Percentiles rank a stretch among this genome's conserved stretches.
phyloP scores from a whole-genome alignment of 2,797 vertebrate species.

The Siniperca undulata region DNA sequence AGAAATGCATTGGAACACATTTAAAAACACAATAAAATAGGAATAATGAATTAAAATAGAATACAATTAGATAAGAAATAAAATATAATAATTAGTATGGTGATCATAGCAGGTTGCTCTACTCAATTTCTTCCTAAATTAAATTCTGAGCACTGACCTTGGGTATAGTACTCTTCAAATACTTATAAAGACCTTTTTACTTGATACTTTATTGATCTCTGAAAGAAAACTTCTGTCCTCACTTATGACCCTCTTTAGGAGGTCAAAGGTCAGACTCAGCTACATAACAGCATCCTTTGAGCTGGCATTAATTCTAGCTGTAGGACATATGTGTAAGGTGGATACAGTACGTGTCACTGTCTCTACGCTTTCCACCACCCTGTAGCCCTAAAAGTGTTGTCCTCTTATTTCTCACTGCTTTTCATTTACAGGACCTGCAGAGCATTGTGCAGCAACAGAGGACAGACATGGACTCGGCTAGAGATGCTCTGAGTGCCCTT shows the following conservation, averaged over 20 bases:
- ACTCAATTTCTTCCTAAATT: background rate
- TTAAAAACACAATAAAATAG: background rate
- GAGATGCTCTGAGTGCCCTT: constrained; percentile 90
- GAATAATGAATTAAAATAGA: background rate
- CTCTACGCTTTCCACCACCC: background rate
- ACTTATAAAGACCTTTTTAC: background rate
- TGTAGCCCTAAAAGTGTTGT: background rate
- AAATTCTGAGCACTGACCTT: background rate
- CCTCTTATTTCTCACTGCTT: constrained; percentile 1
- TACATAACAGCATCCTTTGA: constrained; percentile 4
- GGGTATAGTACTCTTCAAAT: no score
- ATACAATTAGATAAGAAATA: background rate
- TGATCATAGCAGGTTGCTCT: background rate
- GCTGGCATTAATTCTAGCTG: constrained; percentile 1
- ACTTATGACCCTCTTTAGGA: background rate
- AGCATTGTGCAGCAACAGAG: constrained; percentile 91
- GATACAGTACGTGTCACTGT: background rate
- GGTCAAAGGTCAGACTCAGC: constrained; percentile 13
- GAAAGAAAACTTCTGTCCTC: constrained; percentile 8
- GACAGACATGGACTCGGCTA: constrained; percentile 86
- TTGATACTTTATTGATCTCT: background rate
- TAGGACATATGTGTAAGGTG: constrained; percentile 1
- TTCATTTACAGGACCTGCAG: constrained; percentile 86
- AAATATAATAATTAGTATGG: background rate
- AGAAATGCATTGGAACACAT: background rate